Evolutionary conservation across 1,140 invertebrate species (phyloP), one percentile per base, ranked within the genome.

Genomic region (Diorhabda sublineata): DNA sequence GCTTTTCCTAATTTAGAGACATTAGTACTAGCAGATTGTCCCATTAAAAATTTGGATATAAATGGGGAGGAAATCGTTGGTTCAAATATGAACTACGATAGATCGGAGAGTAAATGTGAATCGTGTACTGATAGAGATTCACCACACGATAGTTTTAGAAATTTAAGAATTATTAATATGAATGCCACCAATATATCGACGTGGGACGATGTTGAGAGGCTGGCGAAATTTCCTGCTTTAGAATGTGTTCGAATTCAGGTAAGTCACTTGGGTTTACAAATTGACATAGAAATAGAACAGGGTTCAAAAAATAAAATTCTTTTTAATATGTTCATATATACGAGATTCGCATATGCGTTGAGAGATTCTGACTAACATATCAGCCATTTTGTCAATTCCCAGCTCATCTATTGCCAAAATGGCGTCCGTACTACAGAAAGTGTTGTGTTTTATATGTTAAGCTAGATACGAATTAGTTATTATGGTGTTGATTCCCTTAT

Each of bases 141-240:
- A 2, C 80, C 83, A 42, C 81, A 85, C 72, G 80, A 81, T 69
- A 75, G 74, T 65, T 92, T 89, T 81, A 87, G 87, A 58, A 87
- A 87, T 74, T 83, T 96, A 56, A 85, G 88, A 77, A 89, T 91
- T 80, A 83, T 97, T 6, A 96, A 95, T 80, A 83, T 97, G 11
- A 95, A 93, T 78, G 92, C 92, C 64, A 93, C 92, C 0, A 84
- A 90, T 42, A 80, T 98, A 43, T 85, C 88, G 8, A 89, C 90
- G 7, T 97, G 95, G 95, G 89, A 92, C 74, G 93, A 96, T 76
- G 89, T 97, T 62, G 93, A 96, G 74, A 85, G 89, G 72, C 84
- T 98, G 52, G 88, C 91, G 26, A 87, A 87, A 69, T 95, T 96
- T 82, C 92, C 92, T 0, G 85, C 87, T 9, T 82, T 97, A n/a